Conservation (phyloP, 2,113 vertebrate species). For the Brienomyrus longianalis region DNA sequence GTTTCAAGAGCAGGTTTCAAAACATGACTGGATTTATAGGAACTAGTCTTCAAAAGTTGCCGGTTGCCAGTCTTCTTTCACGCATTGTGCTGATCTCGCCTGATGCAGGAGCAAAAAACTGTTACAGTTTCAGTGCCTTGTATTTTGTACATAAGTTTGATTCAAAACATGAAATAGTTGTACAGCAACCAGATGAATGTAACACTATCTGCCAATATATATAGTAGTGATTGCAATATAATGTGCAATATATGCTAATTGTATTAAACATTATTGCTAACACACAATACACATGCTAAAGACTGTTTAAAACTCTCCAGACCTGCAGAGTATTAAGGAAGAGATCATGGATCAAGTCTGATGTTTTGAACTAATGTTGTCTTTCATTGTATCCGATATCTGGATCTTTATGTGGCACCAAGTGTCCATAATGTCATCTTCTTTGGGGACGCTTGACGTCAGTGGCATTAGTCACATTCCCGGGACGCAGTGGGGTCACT, state of each 20-base stretch:
- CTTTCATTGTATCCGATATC: not conserved
- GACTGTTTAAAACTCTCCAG: not conserved
- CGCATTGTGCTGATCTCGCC: not conserved
- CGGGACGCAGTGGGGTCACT: not conserved
- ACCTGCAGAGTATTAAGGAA: not conserved
- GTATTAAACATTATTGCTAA: not conserved
- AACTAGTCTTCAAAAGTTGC: not conserved
- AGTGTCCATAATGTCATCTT: not conserved
- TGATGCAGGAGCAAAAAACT: not conserved
- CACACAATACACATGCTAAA: not conserved
- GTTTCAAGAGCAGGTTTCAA: not conserved
- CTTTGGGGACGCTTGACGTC: not conserved
- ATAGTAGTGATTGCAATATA: not conserved
- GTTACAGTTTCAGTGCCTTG: not conserved
- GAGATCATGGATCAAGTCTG: not conserved
- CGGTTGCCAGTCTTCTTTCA: not conserved
- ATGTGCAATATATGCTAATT: not conserved
- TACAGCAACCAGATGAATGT: not conserved
- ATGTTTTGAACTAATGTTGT: not conserved
- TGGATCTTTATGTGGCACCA: not conserved
- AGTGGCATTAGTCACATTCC: not conserved
- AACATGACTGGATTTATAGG: not conserved
- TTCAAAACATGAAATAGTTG: not conserved
- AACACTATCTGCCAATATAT: not conserved
- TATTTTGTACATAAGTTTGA: not conserved